phyloP scores from a whole-genome alignment of 1,140 invertebrate species.

The Drosophila suzukii region DNA sequence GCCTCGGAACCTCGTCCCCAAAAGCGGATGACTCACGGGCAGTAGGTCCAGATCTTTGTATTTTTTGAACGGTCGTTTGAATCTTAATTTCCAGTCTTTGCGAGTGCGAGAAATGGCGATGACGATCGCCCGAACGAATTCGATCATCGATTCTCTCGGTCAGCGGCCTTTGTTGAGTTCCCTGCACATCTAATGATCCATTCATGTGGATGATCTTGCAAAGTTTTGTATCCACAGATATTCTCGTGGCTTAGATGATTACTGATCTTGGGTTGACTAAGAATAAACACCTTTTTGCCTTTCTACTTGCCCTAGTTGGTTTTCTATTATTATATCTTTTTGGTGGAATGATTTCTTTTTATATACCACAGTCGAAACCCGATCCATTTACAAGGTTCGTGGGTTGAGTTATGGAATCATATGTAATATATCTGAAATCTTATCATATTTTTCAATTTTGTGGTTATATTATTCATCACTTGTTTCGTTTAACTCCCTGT shows the following conservation, averaged over 20 bases:
- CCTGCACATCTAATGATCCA: slow-evolving; percentile 6
- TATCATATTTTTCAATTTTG: no score
- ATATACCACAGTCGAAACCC: no score
- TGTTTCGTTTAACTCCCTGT: not conserved
- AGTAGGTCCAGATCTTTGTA: slow-evolving; percentile 18
- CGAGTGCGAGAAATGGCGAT: slow-evolving; percentile 20
- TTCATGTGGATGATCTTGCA: slow-evolving; percentile 7
- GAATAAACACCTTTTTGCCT: not conserved
- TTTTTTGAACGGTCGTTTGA: slow-evolving; percentile 16
- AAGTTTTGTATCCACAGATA: slow-evolving; percentile 8
- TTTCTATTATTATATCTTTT: not conserved
- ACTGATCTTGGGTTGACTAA: not conserved
- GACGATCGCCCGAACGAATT: slow-evolving; percentile 25
- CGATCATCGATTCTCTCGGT: slow-evolving; percentile 41
- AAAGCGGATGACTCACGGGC: slow-evolving; percentile 33
- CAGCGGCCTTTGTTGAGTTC: slow-evolving; percentile 31
- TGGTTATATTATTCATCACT: not conserved
- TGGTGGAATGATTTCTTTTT: not conserved
- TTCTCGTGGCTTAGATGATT: slow-evolving; percentile 4
- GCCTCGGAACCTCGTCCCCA: slow-evolving; percentile 21
- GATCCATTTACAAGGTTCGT: no score
- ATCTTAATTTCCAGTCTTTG: slow-evolving; percentile 30
- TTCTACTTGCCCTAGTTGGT: not conserved
- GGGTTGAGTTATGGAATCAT: no score
- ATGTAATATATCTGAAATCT: no score